A percentile compares a stretch with the other conserved stretches of the same genome.
Evolutionary conservation across 2,113 vertebrate genomes (phyloP).

Genomic region (Ailuropoda melanoleuca): DNA sequence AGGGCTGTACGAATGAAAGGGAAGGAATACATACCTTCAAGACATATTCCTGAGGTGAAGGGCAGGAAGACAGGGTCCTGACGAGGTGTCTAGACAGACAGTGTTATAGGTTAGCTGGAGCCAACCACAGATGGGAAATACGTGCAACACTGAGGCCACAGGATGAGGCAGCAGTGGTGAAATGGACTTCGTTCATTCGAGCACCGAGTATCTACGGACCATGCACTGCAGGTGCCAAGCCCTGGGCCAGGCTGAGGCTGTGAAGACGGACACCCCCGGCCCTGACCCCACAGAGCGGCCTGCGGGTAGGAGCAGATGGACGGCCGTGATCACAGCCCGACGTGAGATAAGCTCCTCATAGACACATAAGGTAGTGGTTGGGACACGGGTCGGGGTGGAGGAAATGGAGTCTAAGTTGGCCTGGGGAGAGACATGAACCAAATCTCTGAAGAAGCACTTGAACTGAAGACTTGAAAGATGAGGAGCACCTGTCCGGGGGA

Average conservation of each 20-base stretch:
- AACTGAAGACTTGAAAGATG: neutral
- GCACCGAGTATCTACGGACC: neutral
- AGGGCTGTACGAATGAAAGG: neutral
- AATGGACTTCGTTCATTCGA: neutral
- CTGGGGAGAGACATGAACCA: neutral
- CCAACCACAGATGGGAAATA: neutral
- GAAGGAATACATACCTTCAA: neutral
- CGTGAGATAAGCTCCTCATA: neutral
- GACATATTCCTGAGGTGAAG: neutral
- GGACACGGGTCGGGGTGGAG: too few relatives aligned
- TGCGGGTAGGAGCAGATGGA: neutral
- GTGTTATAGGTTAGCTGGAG: neutral
- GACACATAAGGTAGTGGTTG: neutral
- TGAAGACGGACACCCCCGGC: neutral
- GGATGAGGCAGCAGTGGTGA: neutral
- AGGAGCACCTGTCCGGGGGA: neutral
- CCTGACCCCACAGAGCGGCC: neutral
- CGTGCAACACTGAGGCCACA: neutral
- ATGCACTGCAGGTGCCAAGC: fast-evolving
- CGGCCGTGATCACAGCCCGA: neutral
- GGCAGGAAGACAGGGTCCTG: neutral
- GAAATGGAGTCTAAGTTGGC: neutral
- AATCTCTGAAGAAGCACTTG: neutral
- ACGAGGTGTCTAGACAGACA: neutral
- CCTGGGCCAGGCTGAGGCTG: neutral